Evolutionary conservation across 2,888 invertebrate genomes (phyloP), one percentile per base, ranked within the genome.

Genomic region (Lycia hirtaria): DNA sequence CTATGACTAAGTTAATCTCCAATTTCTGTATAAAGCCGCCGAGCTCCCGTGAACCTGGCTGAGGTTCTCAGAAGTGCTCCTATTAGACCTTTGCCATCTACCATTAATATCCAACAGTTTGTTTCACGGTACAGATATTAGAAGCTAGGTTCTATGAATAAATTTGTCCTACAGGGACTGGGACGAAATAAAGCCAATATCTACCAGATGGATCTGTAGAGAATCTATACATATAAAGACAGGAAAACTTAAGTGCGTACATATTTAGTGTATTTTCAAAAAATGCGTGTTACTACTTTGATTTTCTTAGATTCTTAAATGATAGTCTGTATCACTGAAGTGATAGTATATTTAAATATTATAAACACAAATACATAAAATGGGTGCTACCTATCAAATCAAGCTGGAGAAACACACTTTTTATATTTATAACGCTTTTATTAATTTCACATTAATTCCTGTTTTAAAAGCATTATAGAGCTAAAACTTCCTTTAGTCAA

Each of bases 61-160:
- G 26, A 26, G 26, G 9, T 45, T 15, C 14, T 9, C 30, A n/a
- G 32, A 45, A 22, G 17, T 33, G 22, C 7, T 43, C 19, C 35
- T 19, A 12, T 26, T 43, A 17, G 15, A 20, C 22, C 30, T 28
- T 52, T 22, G 37, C 37, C 22, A 32, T 47, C 20, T 10, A 30
- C 26, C 17, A 55, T 55, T 48, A 55, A 48, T 48, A 48, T 41
- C 48, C 14, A 47, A 35, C 35, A 48, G 48, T 44, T 52, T 48
- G 41, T 43, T 55, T 55, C 26, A 35, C 55, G 55, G 20, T 41
- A 28, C 48, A 41, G 28, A 55, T 55, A 20, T 41, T 43, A 48
- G 26, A 35, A 24, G 28, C 55, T 33, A 35, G 19, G 15, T 41
- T 30, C 48, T 33, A 55, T 55, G 55, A 55, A 55, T 55, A 55